Conservation (phyloP, 2,113 vertebrate genomes). For the Amblyornis subalaris region DNA sequence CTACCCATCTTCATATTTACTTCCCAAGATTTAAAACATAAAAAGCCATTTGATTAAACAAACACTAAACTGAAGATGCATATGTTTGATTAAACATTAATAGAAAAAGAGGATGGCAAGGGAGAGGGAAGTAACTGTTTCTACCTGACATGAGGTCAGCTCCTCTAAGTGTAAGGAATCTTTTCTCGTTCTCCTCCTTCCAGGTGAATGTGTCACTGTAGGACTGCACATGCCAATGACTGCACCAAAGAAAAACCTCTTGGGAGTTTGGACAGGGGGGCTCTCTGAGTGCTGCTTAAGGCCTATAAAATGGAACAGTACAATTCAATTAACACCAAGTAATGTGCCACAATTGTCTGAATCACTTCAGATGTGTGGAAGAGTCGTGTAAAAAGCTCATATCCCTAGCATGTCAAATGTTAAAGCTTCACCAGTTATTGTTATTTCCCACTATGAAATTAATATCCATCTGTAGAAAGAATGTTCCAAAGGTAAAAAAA, state of each 20-base stretch:
- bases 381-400: not conserved
- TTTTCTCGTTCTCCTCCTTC: constrained; percentile 50
- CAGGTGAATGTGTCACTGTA: constrained; percentile 11
- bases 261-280: constrained; percentile 75
- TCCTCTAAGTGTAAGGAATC: constrained; percentile 37
- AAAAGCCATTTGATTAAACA: not conserved
- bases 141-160: constrained; percentile 77
- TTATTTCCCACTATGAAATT: not conserved
- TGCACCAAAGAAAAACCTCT: constrained; percentile 89
- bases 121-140: not conserved
- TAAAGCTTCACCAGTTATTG: not conserved
- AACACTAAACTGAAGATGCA: not conserved
- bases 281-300: constrained; percentile 20
- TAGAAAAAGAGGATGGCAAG: not conserved
- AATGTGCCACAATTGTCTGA: not conserved
- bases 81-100: not conserved
- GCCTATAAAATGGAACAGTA: constrained; percentile 37
- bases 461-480: not conserved
- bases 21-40: not conserved
- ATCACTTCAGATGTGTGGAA: not conserved
- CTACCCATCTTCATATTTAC: not conserved
- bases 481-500: not conserved
- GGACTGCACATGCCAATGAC: constrained; percentile 59
- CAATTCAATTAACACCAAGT: not conserved
- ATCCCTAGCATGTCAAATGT: not conserved